Evolutionary conservation across 1,140 invertebrate species (phyloP).

Genomic region (Sitobion miscanthi): DNA sequence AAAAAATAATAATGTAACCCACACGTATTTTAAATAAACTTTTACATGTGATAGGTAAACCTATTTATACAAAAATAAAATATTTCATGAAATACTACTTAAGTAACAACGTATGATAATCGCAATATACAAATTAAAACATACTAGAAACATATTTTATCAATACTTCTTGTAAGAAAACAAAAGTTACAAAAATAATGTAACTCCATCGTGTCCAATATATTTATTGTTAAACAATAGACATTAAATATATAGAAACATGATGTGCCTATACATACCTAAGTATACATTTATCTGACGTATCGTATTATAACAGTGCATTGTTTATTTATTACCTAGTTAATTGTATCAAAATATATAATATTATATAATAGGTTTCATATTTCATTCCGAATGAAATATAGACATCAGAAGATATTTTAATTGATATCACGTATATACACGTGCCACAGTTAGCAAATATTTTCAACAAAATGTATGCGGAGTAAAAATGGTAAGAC

Average conservation of each 20-base stretch:
- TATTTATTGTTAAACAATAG: not conserved
- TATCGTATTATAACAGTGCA: not conserved
- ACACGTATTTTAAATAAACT: not conserved
- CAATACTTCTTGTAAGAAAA: not conserved
- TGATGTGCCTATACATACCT: not conserved
- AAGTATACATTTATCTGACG: not conserved
- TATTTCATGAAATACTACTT: not conserved
- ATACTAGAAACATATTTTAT: not conserved
- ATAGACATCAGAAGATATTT: not conserved
- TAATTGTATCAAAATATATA: not conserved
- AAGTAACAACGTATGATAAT: not conserved
- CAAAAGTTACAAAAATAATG: not conserved
- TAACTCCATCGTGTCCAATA: not conserved
- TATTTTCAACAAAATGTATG: conserved; percentile 9
- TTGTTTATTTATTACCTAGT: not conserved
- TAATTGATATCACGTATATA: not conserved
- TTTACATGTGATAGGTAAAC: not conserved
- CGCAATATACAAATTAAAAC: not conserved
- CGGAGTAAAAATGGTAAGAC: conserved; percentile 7
- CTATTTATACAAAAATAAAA: not conserved
- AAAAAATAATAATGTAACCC: not conserved
- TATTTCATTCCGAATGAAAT: not conserved
- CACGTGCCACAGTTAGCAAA: not conserved
- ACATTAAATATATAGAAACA: not conserved
- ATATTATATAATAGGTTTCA: not conserved